Percentiles rank a stretch among this genome's conserved stretches.
phyloP scores from a whole-genome alignment of 2,888 invertebrate species.

The Mimachlamys varia region DNA sequence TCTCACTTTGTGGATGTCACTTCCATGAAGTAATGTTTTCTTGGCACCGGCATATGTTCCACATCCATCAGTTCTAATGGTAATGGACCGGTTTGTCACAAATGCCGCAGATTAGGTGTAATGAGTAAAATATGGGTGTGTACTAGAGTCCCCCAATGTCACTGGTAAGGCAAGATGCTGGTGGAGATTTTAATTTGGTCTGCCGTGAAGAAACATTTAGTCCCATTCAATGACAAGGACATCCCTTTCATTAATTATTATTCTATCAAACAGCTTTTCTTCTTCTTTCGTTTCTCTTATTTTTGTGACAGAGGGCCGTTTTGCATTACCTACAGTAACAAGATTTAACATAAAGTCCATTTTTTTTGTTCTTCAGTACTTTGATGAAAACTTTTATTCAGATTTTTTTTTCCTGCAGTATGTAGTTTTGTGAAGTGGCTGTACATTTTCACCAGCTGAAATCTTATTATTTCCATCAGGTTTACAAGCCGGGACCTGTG shows the following conservation, averaged over 20 bases:
- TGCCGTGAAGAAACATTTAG: slow-evolving; percentile 1
- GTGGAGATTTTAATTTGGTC: background rate
- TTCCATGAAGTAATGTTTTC: slow-evolving; percentile 9
- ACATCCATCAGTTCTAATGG: slow-evolving; percentile 14
- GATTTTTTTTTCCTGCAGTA: background rate
- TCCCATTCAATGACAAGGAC: background rate
- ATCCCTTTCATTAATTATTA: background rate
- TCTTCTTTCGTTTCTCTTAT: background rate
- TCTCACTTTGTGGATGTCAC: background rate
- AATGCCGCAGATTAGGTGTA: slow-evolving; percentile 22
- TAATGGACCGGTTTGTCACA: slow-evolving; percentile 23
- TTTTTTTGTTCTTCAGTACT: no score
- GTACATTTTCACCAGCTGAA: background rate
- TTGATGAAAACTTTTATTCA: background rate
- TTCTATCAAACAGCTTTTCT: background rate
- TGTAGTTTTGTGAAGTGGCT: background rate
- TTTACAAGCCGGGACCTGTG: background rate
- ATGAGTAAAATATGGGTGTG: slow-evolving; percentile 24
- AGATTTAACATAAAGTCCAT: background rate
- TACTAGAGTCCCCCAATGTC: background rate
- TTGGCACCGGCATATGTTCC: slow-evolving; percentile 12
- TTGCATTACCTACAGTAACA: background rate
- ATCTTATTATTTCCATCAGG: background rate
- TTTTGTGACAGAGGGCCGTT: background rate
- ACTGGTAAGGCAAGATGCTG: background rate